Evolutionary conservation across 2,888 invertebrate genomes (phyloP).

Genomic region (Agrotis ipsilon): DNA sequence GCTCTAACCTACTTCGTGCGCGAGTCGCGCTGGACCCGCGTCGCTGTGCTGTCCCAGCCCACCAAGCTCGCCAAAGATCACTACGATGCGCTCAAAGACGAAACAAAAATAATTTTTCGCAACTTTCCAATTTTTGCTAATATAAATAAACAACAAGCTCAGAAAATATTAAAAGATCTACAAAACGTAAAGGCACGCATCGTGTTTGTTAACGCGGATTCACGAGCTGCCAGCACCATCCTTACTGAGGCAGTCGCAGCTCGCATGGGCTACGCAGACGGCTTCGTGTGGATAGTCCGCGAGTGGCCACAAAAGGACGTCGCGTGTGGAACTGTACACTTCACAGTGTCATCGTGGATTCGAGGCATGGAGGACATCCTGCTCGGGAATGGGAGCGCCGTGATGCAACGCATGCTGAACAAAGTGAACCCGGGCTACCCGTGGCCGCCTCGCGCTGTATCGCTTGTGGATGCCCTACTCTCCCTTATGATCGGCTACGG

Average conservation of each 20-base stretch:
- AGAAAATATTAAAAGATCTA: slow-evolving; percentile 49
- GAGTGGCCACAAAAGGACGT: slow-evolving; percentile 67
- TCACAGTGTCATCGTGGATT: slow-evolving; percentile 66
- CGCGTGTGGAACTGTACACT: slow-evolving; percentile 42
- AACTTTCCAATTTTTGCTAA: background rate
- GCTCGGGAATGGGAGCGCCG: background rate
- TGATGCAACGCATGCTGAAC: background rate
- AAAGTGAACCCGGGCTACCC: background rate
- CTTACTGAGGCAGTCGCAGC: slow-evolving; percentile 91
- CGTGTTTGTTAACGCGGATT: slow-evolving; percentile 95
- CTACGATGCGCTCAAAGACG: slow-evolving; percentile 11
- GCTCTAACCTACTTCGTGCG: slow-evolving; percentile 31
- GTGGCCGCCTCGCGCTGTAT: slow-evolving; percentile 22
- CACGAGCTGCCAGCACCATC: slow-evolving; percentile 92
- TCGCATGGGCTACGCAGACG: slow-evolving; percentile 84
- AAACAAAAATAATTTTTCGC: background rate
- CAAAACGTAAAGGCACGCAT: slow-evolving; percentile 91
- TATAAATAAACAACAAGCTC: background rate
- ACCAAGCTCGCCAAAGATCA: slow-evolving; percentile 1
- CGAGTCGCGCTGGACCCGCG: slow-evolving; percentile 30
- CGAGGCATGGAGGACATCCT: slow-evolving; percentile 37
- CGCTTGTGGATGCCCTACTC: slow-evolving; percentile 65
- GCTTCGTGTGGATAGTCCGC: slow-evolving; percentile 76
- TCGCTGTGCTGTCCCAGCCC: slow-evolving; percentile 40
- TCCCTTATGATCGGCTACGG: slow-evolving; percentile 45